Evolutionary conservation across 2,888 invertebrate species (phyloP), one percentile per base, ranked within the genome.

Genomic region (Ischnura elegans): DNA sequence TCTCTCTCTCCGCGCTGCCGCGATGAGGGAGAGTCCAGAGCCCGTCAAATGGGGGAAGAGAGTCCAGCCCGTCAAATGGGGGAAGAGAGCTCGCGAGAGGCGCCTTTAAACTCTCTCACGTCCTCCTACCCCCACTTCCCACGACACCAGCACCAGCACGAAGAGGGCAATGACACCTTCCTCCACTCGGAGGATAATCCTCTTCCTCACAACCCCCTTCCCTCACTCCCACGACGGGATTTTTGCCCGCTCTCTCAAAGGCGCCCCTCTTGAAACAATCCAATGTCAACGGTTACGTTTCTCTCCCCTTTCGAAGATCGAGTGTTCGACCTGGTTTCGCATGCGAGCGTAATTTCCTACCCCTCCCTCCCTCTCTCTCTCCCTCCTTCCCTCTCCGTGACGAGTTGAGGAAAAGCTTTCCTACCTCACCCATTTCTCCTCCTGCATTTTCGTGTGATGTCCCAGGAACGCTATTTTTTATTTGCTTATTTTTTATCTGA

Each of bases 221-320:
- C 85, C 85, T n/a, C 43, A 21, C 87, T 47, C 25, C 47, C 47
- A 51, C 87, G 36, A 42, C 13, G 13, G 61, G 43, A 42, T 90
- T 90, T n/a, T 61, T 43, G n/a, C 90, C 25, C 90, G 90, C 61
- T 90, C 90, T 61, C 25, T 87, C 42, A 55, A 55, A 90, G 90
- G 90, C 55, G 90, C 61, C 61, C 61, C 61, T n/a, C 61, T 61
- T 90, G 90, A 90, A 90, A 90, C 90, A 90, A 90, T 90, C 90
- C 90, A 90, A 90, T 90, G 90, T 90, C 90, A 90, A 90, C 61
- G 90, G 90, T 90, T 90, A 90, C 90, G 90, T 43, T 61, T 90
- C 90, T 86, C 86, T 86, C 86, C 55, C 90, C 90, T 90, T 90
- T 90, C 90, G 42, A 90, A 90, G 90, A 90, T 90, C 55, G 87